Conservation (phyloP, 2,113 vertebrate species). For the Dermatemys mawii region DNA sequence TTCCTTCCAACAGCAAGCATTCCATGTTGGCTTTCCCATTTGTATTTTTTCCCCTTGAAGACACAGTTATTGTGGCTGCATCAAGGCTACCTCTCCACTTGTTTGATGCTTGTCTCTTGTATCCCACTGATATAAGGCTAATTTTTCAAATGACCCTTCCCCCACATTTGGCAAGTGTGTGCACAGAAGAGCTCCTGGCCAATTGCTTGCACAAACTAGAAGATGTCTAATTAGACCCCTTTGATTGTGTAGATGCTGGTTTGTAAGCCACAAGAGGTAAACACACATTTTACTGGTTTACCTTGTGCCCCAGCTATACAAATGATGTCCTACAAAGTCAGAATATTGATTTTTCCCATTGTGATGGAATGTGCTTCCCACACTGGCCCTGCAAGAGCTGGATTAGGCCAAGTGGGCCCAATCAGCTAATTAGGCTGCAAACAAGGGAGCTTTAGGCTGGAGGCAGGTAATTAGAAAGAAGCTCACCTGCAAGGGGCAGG, state of each 20-base stretch:
- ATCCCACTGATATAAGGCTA: background rate
- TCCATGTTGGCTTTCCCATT: background rate
- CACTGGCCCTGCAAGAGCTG: no score
- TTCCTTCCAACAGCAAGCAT: background rate
- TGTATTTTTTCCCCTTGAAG: background rate
- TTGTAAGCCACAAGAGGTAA: rapidly evolving
- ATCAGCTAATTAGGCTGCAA: no score
- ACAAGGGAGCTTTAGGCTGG: no score
- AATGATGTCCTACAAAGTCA: background rate
- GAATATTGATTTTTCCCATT: background rate
- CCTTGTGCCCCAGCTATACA: background rate
- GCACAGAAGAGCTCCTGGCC: background rate
- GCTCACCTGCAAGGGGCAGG: no score
- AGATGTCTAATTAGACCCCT: background rate
- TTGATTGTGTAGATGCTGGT: background rate
- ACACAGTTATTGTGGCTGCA: background rate
- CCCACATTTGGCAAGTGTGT: background rate
- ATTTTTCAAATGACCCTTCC: background rate
- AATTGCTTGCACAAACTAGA: background rate
- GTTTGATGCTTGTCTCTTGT: background rate
- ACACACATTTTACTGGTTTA: background rate
- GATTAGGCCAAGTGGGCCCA: no score
- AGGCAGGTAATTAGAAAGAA: no score
- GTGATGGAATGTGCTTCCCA: no score
- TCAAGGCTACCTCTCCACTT: background rate